Evolutionary conservation across 2,888 invertebrate genomes (phyloP).

Genomic region (Allophyes oxyacanthae): DNA sequence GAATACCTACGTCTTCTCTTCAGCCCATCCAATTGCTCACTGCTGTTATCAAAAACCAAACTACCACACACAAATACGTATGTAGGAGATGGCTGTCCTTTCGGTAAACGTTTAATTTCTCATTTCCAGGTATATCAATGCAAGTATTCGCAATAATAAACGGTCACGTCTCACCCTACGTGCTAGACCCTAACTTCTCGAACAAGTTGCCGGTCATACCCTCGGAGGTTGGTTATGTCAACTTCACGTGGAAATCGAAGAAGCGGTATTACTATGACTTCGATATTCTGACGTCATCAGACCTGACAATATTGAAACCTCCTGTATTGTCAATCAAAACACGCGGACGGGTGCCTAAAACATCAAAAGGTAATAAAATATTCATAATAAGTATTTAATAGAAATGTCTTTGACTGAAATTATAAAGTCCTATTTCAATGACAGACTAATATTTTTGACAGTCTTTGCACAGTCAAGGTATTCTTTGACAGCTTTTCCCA

Average conservation of each 20-base stretch:
- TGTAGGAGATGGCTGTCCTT: too few species aligned
- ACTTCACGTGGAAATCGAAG: constrained; percentile 97
- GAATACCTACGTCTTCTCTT: too few species aligned
- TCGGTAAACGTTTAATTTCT: too few species aligned
- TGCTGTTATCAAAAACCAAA: too few species aligned
- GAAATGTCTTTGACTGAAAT: too few species aligned
- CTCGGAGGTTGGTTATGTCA: constrained; percentile 96
- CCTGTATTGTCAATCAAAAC: constrained; percentile 96
- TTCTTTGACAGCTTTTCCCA: constrained; percentile 10
- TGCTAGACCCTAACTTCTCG: constrained; percentile 96
- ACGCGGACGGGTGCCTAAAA: constrained; percentile 95
- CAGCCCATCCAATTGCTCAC: too few species aligned
- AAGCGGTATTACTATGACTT: constrained; percentile 96
- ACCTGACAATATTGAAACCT: constrained; percentile 94
- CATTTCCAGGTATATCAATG: constrained; percentile 93
- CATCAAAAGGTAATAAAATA: constrained; percentile 92
- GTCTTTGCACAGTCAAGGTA: constrained; percentile 18
- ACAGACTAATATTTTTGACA: too few species aligned
- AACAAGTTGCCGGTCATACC: constrained; percentile 97
- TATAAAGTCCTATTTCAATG: too few species aligned
- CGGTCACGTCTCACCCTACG: constrained; percentile 95
- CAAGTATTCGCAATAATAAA: constrained; percentile 97
- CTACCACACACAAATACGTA: too few species aligned
- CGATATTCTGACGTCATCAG: constrained; percentile 95
- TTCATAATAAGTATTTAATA: too few species aligned